Evolutionary conservation across 2,797 vertebrate species (phyloP), one percentile per base, ranked within the genome.

Genomic region (Percopsis omiscomaycus): DNA sequence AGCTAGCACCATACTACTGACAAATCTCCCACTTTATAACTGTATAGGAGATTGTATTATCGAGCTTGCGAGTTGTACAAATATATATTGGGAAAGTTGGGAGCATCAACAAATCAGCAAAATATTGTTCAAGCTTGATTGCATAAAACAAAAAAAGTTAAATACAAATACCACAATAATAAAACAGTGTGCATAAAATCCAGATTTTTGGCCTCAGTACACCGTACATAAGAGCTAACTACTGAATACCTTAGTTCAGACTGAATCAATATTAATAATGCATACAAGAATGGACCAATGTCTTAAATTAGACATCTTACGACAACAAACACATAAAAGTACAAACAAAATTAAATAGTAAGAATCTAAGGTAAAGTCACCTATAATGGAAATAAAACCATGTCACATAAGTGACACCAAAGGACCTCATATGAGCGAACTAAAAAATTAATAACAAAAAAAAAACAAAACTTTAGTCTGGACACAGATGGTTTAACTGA

Each of bases 111-210:
- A 61, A 58, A 30, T 59, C 4, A 59, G 28, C 69, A 27, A 62
- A 58, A 76, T 56, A 65, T 13, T 59, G 48, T 56, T 69, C 14
- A 29, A 71, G 53, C 44, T 63, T 63, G 73, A 80, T 70, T 71
- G 60, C 71, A 58, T 66, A 28, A 28, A 65, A 65, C 14, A 22
- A 59, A 67, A 51, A 47, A 30, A 42, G 13, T 22, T 27, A 27
- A 46, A 32, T 28, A 37, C 8, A 59, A 29, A 68, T 49, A 47
- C 54, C 59, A 50, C 12, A 3, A 2, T 14, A 63, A 14, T 28
- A 45, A 61, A 44, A 12, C 59, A 14, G 56, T 55, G 42, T 63
- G 61, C 51, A 61, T 69, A 64, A 50, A 47, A 64, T 56, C 42
- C 49, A 70, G 30, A 61, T 8, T n/a, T 69, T 57, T 67, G 64